phyloP scores from a whole-genome alignment of 2,113 vertebrate species.

The Cairina moschata region DNA sequence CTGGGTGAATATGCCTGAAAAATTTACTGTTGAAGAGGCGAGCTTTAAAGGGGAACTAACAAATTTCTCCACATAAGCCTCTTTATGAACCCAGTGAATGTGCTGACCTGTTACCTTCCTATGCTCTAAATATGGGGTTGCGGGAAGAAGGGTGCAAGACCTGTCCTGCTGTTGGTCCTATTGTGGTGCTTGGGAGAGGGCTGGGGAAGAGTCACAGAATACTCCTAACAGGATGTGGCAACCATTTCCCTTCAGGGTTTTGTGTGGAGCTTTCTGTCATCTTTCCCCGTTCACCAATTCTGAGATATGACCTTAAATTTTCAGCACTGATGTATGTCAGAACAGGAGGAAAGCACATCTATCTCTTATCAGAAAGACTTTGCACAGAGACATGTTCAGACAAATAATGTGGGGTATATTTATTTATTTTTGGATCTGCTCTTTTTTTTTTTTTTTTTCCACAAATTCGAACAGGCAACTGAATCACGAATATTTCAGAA shows the following conservation, averaged over 20 bases:
- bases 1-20: slow-evolving; percentile 12
- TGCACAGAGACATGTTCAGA: background rate
- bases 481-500: background rate
- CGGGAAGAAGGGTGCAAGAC: background rate
- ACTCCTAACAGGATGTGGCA: background rate
- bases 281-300: background rate
- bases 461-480: background rate
- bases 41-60: background rate
- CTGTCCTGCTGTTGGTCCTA: background rate
- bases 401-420: background rate
- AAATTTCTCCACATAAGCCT: background rate
- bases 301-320: background rate
- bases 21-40: background rate
- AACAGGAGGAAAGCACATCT: background rate
- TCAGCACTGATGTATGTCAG: background rate
- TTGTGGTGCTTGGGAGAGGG: background rate
- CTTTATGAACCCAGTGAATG: background rate
- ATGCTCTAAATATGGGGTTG: background rate
- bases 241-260: background rate
- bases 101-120: background rate
- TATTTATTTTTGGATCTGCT: background rate
- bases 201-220: background rate
- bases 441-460: background rate
- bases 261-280: background rate
- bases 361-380: background rate